A percentile compares a stretch with the other conserved stretches of the same genome.
Conservation (phyloP, 2,797 vertebrate genomes). For the Macropus fuliginosus region DNA sequence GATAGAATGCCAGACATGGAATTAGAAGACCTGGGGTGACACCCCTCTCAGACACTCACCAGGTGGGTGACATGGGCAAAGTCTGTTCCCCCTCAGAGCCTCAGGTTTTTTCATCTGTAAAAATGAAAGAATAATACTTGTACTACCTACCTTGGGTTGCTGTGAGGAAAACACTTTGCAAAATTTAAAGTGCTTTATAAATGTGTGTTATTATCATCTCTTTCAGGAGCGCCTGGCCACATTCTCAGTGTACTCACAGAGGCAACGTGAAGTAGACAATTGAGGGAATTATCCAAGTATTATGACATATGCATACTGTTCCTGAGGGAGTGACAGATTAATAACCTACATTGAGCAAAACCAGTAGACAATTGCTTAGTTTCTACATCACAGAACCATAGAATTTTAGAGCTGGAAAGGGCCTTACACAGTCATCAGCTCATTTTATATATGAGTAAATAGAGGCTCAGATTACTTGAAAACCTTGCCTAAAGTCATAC, state of each 20-base stretch:
- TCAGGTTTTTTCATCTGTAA: neutral
- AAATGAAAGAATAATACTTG: neutral
- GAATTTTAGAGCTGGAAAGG: neutral
- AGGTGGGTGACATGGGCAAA: neutral
- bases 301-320: neutral
- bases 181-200: neutral
- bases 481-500: neutral
- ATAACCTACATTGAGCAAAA: neutral
- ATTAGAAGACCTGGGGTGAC: neutral
- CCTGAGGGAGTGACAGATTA: neutral
- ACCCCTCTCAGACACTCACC: neutral
- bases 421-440: neutral
- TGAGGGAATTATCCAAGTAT: neutral
- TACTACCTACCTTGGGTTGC: neutral
- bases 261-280: neutral
- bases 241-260: neutral
- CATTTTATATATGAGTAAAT: neutral
- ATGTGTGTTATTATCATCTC: neutral
- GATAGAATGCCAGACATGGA: neutral
- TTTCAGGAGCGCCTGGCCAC: neutral
- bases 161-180: neutral
- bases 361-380: neutral
- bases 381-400: slow-evolving; percentile 7
- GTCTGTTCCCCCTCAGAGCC: neutral
- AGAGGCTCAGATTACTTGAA: neutral